Percentiles rank a stretch among this genome's conserved stretches.
phyloP scores from a whole-genome alignment of 2,113 vertebrate species.

The Cynopterus brachyotis region DNA sequence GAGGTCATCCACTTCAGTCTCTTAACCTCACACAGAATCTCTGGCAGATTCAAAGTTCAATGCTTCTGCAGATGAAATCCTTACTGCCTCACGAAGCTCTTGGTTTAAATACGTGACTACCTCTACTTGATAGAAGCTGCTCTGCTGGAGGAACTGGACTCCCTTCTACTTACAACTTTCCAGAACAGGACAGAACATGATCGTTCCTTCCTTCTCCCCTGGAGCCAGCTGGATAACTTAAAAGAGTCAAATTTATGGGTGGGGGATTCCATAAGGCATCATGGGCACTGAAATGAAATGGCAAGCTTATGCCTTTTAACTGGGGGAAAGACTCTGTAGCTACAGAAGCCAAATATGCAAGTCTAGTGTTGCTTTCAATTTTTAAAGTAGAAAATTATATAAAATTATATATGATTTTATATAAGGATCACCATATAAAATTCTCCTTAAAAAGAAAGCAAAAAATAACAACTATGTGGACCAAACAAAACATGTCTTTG shows the following conservation, averaged over 20 bases:
- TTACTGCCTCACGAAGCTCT: background rate
- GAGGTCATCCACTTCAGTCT: background rate
- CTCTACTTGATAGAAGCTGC: background rate
- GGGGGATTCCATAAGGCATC: too few relatives aligned
- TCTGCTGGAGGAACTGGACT: background rate
- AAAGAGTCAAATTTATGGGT: background rate
- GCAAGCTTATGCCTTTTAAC: background rate
- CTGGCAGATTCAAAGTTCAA: background rate
- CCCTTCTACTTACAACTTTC: background rate
- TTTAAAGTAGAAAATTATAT: background rate
- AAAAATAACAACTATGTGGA: background rate
- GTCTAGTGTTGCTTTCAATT: background rate
- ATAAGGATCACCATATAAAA: background rate
- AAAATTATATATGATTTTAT: too few relatives aligned
- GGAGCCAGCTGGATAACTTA: background rate
- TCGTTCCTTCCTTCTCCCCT: background rate
- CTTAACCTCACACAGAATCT: background rate
- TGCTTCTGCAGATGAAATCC: background rate
- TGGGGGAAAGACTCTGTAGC: background rate
- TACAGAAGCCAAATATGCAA: background rate
- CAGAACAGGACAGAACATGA: background rate
- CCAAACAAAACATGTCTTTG: background rate
- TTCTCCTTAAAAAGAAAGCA: conserved; percentile 14
- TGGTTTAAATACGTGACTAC: background rate
- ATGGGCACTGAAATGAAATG: background rate